phyloP scores from a whole-genome alignment of 2,113 vertebrate species.

The Caranx melampygus region DNA sequence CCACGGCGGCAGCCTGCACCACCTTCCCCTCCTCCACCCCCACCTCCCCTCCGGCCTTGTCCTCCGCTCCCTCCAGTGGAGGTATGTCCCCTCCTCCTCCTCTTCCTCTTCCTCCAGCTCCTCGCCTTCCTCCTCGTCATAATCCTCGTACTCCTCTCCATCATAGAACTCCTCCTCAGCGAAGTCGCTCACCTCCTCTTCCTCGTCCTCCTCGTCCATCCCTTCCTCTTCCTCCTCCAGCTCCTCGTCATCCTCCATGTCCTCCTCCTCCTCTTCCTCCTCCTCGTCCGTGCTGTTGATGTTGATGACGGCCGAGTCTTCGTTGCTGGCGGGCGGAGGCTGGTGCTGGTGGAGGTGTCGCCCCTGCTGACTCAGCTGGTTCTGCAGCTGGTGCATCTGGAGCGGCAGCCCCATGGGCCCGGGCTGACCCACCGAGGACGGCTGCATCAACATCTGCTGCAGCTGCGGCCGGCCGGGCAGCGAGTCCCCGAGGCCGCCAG shows the following conservation, averaged over 20 bases:
- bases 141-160: conserved; percentile 75
- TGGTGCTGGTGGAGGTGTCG: conserved; percentile 70
- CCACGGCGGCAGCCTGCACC: conserved; percentile 45
- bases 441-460: conserved; percentile 86
- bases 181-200: conserved; percentile 85
- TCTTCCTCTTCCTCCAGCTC: conserved; percentile 75
- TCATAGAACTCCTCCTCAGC: conserved; percentile 76
- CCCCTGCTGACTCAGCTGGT: conserved; percentile 74
- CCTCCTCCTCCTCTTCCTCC: conserved; percentile 86
- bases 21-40: conserved; percentile 66
- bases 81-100: conserved; percentile 77
- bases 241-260: conserved; percentile 87
- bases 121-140: conserved; percentile 74
- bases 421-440: conserved; percentile 54
- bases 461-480: conserved; percentile 78
- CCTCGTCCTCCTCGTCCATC: conserved; percentile 84
- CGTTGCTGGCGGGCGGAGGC: conserved; percentile 70
- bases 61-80: conserved; percentile 73
- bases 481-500: conserved; percentile 69
- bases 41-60: conserved; percentile 61
- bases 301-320: conserved; percentile 89
- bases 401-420: conserved; percentile 64
- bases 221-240: conserved; percentile 85
- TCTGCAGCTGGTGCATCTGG: conserved; percentile 83
- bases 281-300: conserved; percentile 93